phyloP scores from a whole-genome alignment of 2,888 invertebrate species.

The Isoperla grammatica region DNA sequence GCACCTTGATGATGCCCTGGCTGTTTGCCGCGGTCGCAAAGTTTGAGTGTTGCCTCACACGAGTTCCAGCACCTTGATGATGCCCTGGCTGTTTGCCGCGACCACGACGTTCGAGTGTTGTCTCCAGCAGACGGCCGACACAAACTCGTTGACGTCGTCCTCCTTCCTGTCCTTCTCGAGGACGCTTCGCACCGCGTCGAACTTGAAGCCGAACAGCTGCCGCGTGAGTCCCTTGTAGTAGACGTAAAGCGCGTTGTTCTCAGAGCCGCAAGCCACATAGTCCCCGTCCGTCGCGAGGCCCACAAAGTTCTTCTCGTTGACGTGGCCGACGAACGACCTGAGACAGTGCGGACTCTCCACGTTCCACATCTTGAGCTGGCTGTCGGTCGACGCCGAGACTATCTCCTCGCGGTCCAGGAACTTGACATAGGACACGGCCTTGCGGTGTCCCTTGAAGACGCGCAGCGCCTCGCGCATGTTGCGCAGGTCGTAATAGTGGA shows the following conservation, averaged over 20 bases:
- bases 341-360: slow-evolving; percentile 68
- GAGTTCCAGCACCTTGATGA: slow-evolving; percentile 80
- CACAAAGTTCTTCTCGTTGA: slow-evolving; percentile 94
- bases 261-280: slow-evolving; percentile 91
- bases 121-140: slow-evolving; percentile 93
- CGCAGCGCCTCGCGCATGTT: slow-evolving; percentile 74
- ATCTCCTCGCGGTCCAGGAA: slow-evolving; percentile 80
- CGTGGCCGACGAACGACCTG: slow-evolving; percentile 83
- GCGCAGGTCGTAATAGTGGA: slow-evolving; percentile 90
- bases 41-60: slow-evolving; percentile 71
- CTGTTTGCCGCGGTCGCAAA: slow-evolving; percentile 90
- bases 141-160: slow-evolving; percentile 86
- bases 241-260: slow-evolving; percentile 87
- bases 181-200: slow-evolving; percentile 75
- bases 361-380: slow-evolving; percentile 86
- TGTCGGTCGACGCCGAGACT: slow-evolving; percentile 89
- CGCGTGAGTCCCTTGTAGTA: slow-evolving; percentile 87
- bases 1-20: slow-evolving; percentile 86
- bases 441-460: slow-evolving; percentile 83
- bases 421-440: slow-evolving; percentile 92
- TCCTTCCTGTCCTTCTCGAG: slow-evolving; percentile 70
- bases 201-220: slow-evolving; percentile 79
- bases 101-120: slow-evolving; percentile 78
- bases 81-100: slow-evolving; percentile 91
- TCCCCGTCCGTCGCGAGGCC: slow-evolving; percentile 88